Conservation (phyloP, 2,113 vertebrate genomes). For the Clarias gariepinus region DNA sequence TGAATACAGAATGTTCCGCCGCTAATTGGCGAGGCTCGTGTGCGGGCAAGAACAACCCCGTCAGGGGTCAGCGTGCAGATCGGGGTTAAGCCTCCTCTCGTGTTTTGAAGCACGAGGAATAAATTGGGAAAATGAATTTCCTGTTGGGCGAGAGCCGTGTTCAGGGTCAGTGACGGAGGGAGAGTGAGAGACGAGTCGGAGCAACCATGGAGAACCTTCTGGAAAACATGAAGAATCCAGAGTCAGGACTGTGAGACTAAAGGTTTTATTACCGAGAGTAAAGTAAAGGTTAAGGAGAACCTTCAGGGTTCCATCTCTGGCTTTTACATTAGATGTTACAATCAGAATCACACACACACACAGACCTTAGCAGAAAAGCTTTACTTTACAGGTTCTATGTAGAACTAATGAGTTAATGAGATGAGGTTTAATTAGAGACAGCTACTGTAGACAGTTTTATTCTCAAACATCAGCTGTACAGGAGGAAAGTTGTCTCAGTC, state of each 20-base stretch:
- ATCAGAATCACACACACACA: neutral
- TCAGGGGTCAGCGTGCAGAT: conserved; percentile 30
- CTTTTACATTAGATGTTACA: neutral
- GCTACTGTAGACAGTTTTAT: neutral
- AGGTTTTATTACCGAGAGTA: neutral
- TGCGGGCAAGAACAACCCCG: neutral
- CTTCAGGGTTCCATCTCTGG: neutral
- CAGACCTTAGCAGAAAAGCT: neutral
- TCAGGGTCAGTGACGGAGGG: conserved; percentile 31
- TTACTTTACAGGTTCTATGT: neutral
- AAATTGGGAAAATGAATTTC: conserved; percentile 21
- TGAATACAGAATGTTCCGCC: neutral
- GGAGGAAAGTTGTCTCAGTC: no score
- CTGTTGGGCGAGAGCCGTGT: conserved; percentile 4
- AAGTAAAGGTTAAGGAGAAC: neutral
- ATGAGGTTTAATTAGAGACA: neutral
- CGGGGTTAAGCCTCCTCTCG: conserved; percentile 37
- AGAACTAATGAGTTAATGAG: neutral
- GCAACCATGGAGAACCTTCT: neutral
- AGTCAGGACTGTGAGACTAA: neutral
- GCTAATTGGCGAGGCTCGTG: conserved; percentile 25
- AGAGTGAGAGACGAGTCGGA: neutral
- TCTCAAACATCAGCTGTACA: neutral
- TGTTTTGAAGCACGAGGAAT: conserved; percentile 16
- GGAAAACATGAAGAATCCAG: neutral